Percentiles rank a stretch among this genome's conserved stretches.
Evolutionary conservation across 1,140 invertebrate genomes (phyloP).

Genomic region (Drosophila sucinea): DNA sequence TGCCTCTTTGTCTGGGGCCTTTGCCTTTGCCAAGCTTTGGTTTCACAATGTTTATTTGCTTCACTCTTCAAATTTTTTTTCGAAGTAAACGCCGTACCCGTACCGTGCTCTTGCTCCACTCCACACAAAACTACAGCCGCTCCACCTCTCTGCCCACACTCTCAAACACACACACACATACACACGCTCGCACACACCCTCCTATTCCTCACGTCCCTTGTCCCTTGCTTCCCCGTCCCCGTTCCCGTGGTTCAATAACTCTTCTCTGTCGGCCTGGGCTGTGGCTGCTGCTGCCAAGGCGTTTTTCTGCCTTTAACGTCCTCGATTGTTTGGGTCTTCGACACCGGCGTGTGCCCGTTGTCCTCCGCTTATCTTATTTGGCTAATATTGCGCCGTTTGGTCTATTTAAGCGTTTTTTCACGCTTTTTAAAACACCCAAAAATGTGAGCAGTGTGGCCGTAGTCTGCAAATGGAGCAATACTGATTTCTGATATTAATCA

Average conservation of each 20-base stretch:
- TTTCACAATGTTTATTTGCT: constrained; percentile 55
- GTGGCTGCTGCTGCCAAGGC: constrained; percentile 18
- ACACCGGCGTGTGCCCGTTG: constrained; percentile 22
- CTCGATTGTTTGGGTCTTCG: constrained; percentile 22
- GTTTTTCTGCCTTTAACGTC: constrained; percentile 20
- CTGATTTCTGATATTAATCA: neutral
- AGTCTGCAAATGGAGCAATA: neutral
- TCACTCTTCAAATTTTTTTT: constrained; percentile 44
- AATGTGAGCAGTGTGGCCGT: constrained; percentile 54
- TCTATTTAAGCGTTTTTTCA: constrained; percentile 74
- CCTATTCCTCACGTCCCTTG: constrained; percentile 32
- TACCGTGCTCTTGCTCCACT: constrained; percentile 30
- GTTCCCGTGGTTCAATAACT: constrained; percentile 64
- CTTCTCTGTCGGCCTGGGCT: constrained; percentile 32
- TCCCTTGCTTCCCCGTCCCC: constrained; percentile 39
- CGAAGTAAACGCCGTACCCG: constrained; percentile 30
- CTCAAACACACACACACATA: constrained; percentile 48
- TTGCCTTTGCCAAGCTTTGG: constrained; percentile 26
- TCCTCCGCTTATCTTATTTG: constrained; percentile 56
- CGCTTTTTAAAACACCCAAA: constrained; percentile 74
- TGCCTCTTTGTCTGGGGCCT: constrained; percentile 37
- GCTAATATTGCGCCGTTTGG: constrained; percentile 40
- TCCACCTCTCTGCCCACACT: constrained; percentile 66
- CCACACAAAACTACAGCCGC: constrained; percentile 58
- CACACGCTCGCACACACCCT: constrained; percentile 47